phyloP scores from a whole-genome alignment of 2,797 vertebrate genomes.

The Triplophysa bombifrons region DNA sequence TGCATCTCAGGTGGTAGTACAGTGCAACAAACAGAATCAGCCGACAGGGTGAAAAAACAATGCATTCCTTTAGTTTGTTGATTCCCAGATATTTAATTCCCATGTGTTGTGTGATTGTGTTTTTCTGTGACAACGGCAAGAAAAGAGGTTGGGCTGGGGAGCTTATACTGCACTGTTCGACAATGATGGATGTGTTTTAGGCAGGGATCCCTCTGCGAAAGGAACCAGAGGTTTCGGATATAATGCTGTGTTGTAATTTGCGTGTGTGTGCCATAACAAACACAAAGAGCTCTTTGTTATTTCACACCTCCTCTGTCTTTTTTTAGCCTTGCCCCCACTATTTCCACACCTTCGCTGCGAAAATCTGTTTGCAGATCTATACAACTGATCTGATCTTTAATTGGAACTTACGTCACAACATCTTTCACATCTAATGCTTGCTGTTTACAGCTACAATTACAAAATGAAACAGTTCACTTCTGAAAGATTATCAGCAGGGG shows the following conservation, averaged over 20 bases:
- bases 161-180: constrained; percentile 37
- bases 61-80: constrained; percentile 3
- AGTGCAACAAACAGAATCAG: constrained; percentile 5
- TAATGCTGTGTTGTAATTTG: constrained; percentile 60
- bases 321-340: constrained; percentile 3
- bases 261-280: constrained; percentile 55
- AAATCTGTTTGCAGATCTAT: constrained; percentile 54
- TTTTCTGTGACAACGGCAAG: constrained; percentile 21
- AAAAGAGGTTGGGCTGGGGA: constrained; percentile 20
- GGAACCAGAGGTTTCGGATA: constrained; percentile 56
- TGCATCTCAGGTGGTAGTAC: not conserved
- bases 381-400: constrained; percentile 52
- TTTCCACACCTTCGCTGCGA: constrained; percentile 34
- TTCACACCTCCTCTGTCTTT: constrained; percentile 17
- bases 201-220: constrained; percentile 52
- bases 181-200: constrained; percentile 60
- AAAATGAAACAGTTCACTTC: constrained; percentile 16
- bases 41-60: not conserved
- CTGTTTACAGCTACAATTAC: constrained; percentile 12
- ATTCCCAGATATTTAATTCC: constrained; percentile 17
- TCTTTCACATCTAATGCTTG: constrained; percentile 24
- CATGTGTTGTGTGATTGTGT: constrained; percentile 6
- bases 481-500: not conserved
- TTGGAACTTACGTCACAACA: constrained; percentile 30
- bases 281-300: constrained; percentile 50